Percentiles rank a stretch among this genome's conserved stretches.
These are phyloP conservation scores for Crossoptilon crossoptilon DNA, from an alignment of 2,797 vertebrate genomes.

Conservation along the genomic window DNA sequence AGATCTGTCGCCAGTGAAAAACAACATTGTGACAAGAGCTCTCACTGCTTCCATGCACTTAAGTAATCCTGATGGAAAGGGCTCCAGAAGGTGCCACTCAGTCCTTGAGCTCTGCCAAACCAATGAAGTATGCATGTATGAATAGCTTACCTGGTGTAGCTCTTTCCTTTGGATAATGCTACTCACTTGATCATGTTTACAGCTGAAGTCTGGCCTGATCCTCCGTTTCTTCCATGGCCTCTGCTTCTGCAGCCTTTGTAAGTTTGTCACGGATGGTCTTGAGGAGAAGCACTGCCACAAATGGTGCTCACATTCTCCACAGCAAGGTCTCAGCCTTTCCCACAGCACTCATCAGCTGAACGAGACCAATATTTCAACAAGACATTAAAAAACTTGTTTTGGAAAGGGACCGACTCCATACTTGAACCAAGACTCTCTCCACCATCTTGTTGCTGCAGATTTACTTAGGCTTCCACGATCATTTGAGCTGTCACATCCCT, in stretches of 20 bases:
- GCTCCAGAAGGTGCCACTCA: neutral
- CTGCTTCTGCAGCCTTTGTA: neutral
- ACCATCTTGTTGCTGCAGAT: neutral
- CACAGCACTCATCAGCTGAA: neutral
- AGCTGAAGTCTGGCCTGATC: neutral
- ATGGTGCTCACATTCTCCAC: neutral
- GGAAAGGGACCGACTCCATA: neutral
- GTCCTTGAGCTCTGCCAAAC: neutral
- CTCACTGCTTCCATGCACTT: neutral
- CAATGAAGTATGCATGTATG: neutral
- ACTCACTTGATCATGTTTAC: neutral
- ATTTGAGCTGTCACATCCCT: neutral
- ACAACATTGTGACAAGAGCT: neutral
- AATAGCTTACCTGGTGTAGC: neutral
- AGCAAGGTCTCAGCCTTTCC: neutral
- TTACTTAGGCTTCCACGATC: neutral
- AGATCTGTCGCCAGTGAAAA: neutral
- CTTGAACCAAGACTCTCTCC: neutral
- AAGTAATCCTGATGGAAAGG: neutral
- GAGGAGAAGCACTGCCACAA: neutral
- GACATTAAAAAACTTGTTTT: neutral
- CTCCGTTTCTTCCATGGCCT: neutral
- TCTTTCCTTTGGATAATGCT: neutral
- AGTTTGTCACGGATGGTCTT: neutral
- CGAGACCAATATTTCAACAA: neutral